Evolutionary conservation across 2,113 vertebrate genomes (phyloP).

Genomic region (Takifugu flavidus): DNA sequence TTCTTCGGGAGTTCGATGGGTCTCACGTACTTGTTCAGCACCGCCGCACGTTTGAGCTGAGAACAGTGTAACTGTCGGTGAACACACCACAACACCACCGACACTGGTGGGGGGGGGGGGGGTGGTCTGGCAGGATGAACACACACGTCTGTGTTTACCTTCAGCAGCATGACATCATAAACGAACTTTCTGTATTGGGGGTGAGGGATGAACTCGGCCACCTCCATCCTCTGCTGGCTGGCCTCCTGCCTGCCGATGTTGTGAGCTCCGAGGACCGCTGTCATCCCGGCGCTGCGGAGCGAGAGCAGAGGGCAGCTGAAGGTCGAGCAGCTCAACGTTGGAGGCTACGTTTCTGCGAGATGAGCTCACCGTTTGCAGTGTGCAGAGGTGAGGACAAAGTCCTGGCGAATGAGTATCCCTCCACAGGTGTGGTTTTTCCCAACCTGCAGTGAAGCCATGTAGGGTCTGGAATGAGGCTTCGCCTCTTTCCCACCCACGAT

Average conservation of each 20-base stretch:
- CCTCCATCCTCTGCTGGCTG: conserved; percentile 56
- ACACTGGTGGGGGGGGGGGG: too few relatives aligned
- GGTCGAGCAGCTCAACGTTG: background rate
- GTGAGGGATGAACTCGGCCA: conserved; percentile 37
- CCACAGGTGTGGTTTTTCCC: conserved; percentile 27
- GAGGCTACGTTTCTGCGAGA: background rate
- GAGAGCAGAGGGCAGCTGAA: background rate
- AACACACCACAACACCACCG: background rate
- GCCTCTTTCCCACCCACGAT: conserved; percentile 76
- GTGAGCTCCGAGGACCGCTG: conserved; percentile 67
- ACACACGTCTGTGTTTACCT: conserved; percentile 39
- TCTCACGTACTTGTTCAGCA: conserved; percentile 40
- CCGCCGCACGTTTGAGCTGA: conserved; percentile 52
- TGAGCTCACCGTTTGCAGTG: conserved; percentile 51
- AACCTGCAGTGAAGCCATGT: conserved; percentile 75
- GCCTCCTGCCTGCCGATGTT: conserved; percentile 44
- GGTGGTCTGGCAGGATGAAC: too few relatives aligned
- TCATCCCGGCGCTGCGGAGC: background rate
- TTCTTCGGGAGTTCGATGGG: conserved; percentile 32
- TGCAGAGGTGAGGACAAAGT: conserved; percentile 67
- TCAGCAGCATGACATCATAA: conserved; percentile 64
- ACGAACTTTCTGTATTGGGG: background rate
- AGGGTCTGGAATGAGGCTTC: conserved; percentile 78
- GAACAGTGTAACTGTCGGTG: background rate
- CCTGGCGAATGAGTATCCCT: conserved; percentile 62